Conservation (phyloP, 2,888 invertebrate genomes). For the Lathronympha strigana region DNA sequence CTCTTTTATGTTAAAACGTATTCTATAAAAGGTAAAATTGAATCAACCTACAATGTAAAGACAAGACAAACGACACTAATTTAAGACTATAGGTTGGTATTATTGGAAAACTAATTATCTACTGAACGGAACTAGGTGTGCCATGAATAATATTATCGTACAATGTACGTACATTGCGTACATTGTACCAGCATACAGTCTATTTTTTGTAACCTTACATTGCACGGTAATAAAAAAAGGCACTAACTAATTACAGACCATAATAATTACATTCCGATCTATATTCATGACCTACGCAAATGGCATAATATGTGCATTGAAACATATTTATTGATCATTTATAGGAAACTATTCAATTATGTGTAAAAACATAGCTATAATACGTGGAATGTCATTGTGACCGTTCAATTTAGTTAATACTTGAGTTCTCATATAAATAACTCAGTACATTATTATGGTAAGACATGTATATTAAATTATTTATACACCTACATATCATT, state of each 20-base stretch:
- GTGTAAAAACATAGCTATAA: conserved; percentile 8
- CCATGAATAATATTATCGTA: conserved; percentile 10
- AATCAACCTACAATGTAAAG: too few relatives aligned
- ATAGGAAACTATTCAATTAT: conserved; percentile 18
- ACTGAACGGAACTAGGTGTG: not conserved
- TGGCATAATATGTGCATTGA: conserved; percentile 27
- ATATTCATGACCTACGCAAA: conserved; percentile 28
- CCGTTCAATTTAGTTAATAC: conserved; percentile 22
- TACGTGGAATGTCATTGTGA: conserved; percentile 23
- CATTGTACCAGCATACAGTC: not conserved
- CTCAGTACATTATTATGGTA: conserved; percentile 9
- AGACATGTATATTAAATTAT: too few relatives aligned
- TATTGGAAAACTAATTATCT: not conserved
- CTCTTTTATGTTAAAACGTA: too few relatives aligned
- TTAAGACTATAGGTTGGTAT: not conserved
- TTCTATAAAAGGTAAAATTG: too few relatives aligned
- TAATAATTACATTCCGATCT: conserved; percentile 22
- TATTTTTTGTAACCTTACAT: not conserved
- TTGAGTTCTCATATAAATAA: conserved; percentile 7
- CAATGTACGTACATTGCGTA: not conserved
- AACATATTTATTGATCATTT: conserved; percentile 10
- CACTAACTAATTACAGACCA: conserved; percentile 12
- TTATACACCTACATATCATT: not conserved
- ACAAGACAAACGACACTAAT: not conserved
- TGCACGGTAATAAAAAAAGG: not conserved